Evolutionary conservation across 2,113 vertebrate genomes (phyloP), one percentile per base, ranked within the genome.

Genomic region (Menura novaehollandiae): DNA sequence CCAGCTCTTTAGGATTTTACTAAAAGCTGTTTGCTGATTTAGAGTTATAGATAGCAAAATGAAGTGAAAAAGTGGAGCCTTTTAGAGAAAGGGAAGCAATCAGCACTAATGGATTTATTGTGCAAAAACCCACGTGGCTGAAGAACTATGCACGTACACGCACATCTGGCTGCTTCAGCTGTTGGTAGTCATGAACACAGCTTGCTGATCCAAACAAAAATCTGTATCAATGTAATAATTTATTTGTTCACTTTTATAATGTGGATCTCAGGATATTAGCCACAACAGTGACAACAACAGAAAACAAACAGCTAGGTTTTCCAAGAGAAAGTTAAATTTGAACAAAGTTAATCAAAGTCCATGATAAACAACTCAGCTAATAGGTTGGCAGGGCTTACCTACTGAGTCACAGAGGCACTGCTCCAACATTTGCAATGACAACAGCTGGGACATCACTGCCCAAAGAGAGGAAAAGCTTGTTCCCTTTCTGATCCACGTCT

Each of bases 111-210:
- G 91, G 66, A 89, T 94, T 93, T 96, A 92, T 75, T 87, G 93
- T 89, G 76, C 69, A 66, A 85, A 91, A 89, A 41, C 73, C 66
- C 30, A 28, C 2, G 11, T 66, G 49, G 44, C 56, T 93, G 75
- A 71, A 83, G 88, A 90, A 24, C 56, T 49, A 17, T 0, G 11
- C 93, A 91, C 35, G 16, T 77, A 93, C 39, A 35, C 68, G 53
- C 47, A 82, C 88, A 94, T 93, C 96, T 96, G 96, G 76, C 93
- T 95, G 76, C 69, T 93, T 94, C 68, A 93, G 95, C 86, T 92
- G 80, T 15, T 68, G 47, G 64, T 24, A 91, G 68, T 52, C n/a
- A 16, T 62, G 51, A 85, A 84, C 72, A 79, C 15, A 81, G 76
- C 60, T 75, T 66, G 76, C 76, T 95, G 88, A 84, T 80, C 80